These are phyloP conservation scores for Gouania willdenowi DNA, from an alignment of 2,797 vertebrate species.

Conservation along the genomic window DNA sequence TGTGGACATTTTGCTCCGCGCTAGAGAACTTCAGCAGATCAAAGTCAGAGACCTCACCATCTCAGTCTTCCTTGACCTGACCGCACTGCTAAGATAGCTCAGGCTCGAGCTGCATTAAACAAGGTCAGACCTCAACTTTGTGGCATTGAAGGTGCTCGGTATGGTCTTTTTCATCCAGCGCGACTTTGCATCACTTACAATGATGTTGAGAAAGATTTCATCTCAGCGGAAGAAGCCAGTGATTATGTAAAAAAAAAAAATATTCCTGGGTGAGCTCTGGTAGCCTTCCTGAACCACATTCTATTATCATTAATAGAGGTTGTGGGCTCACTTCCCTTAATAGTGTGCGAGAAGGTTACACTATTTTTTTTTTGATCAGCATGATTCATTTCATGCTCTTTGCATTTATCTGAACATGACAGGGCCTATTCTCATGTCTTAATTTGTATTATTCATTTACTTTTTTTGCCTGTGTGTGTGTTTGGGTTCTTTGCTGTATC, in stretches of 20 bases:
- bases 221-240: not conserved
- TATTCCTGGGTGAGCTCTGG: too few species aligned
- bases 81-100: slow-evolving; percentile 11
- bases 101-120: slow-evolving; percentile 10
- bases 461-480: too few species aligned
- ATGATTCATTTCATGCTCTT: too few species aligned
- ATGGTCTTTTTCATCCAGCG: not conserved
- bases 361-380: too few species aligned
- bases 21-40: slow-evolving; percentile 4
- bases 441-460: too few species aligned
- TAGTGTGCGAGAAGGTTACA: too few species aligned
- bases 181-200: not conserved
- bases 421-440: too few species aligned
- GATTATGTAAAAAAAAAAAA: slow-evolving; percentile 1
- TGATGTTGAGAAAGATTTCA: not conserved
- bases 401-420: too few species aligned
- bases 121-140: not conserved
- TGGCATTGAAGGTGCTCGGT: not conserved
- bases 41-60: not conserved
- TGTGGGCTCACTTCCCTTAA: too few species aligned
- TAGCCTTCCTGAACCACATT: too few species aligned
- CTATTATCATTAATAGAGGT: too few species aligned
- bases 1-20: slow-evolving; percentile 4
- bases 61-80: slow-evolving; percentile 17
- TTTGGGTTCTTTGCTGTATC: too few species aligned